phyloP scores from a whole-genome alignment of 2,113 vertebrate genomes.

The Pipra filicauda region DNA sequence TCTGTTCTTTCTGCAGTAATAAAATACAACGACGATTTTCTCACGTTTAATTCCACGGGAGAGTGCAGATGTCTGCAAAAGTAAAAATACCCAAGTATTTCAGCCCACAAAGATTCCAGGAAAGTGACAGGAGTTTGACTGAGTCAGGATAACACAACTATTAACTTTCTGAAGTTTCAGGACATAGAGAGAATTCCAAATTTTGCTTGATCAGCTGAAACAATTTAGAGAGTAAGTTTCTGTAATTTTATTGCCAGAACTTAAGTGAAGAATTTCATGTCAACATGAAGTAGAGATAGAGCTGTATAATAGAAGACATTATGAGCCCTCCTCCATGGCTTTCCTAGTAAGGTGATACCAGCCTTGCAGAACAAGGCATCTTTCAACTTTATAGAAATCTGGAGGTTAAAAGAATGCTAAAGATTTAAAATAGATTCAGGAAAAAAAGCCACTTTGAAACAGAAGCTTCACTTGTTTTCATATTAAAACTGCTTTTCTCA shows the following conservation, averaged over 20 bases:
- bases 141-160: conserved; percentile 44
- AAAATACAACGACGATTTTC: conserved; percentile 23
- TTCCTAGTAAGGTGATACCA: conserved; percentile 40
- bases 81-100: conserved; percentile 40
- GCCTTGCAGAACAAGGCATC: conserved; percentile 41
- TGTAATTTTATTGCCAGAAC: conserved; percentile 17
- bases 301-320: background rate
- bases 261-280: background rate
- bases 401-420: conserved; percentile 24
- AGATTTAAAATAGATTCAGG: background rate
- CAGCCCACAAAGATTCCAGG: conserved; percentile 45
- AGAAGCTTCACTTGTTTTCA: background rate
- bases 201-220: conserved; percentile 59
- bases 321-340: background rate
- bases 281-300: conserved; percentile 23
- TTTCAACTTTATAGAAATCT: conserved; percentile 21
- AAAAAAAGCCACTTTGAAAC: background rate
- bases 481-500: background rate
- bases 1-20: background rate
- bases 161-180: conserved; percentile 42
- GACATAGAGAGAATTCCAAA: conserved; percentile 29
- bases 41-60: conserved; percentile 1
- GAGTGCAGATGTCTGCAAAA: conserved; percentile 43
- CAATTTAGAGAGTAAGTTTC: conserved; percentile 20
- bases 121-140: conserved; percentile 48